A percentile compares a stretch with the other conserved stretches of the same genome.
These are phyloP conservation scores for Leptura quadrifasciata DNA, from an alignment of 2,888 invertebrate species.

Conservation along the genomic window DNA sequence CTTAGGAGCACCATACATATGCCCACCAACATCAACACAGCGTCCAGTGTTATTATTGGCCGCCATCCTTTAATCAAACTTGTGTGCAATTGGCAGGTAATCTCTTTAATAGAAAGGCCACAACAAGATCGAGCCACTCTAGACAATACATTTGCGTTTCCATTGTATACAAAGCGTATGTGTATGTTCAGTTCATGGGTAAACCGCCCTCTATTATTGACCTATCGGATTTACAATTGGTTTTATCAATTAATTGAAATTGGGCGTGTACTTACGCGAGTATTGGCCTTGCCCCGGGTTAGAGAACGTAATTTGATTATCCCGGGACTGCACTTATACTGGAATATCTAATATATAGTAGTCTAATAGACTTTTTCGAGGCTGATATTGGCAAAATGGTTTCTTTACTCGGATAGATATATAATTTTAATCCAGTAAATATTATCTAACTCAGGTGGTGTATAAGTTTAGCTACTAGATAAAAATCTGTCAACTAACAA, in stretches of 20 bases:
- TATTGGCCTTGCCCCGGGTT: neutral
- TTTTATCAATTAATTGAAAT: conserved; percentile 9
- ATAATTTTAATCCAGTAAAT: no score
- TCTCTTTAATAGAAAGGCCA: conserved; percentile 37
- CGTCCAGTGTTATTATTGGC: neutral
- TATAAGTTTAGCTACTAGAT: no score
- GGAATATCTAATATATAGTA: no score
- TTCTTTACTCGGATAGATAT: neutral
- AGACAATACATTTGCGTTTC: conserved; percentile 32
- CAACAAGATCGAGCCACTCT: conserved; percentile 10
- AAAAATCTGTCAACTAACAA: no score
- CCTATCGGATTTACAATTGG: conserved; percentile 18
- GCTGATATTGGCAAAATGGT: neutral
- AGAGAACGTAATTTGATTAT: neutral
- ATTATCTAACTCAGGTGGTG: no score
- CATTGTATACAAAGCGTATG: conserved; percentile 25
- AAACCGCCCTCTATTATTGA: conserved; percentile 16
- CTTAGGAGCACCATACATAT: neutral
- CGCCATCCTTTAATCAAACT: conserved; percentile 38
- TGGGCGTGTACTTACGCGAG: no score
- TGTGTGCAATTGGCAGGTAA: conserved; percentile 40
- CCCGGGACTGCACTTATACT: neutral
- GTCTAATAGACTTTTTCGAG: neutral
- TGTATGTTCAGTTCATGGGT: neutral
- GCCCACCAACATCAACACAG: conserved; percentile 2